Base-by-base conservation (phyloP, 2,888 invertebrate genomes). In the Perdita meconis region DNA sequence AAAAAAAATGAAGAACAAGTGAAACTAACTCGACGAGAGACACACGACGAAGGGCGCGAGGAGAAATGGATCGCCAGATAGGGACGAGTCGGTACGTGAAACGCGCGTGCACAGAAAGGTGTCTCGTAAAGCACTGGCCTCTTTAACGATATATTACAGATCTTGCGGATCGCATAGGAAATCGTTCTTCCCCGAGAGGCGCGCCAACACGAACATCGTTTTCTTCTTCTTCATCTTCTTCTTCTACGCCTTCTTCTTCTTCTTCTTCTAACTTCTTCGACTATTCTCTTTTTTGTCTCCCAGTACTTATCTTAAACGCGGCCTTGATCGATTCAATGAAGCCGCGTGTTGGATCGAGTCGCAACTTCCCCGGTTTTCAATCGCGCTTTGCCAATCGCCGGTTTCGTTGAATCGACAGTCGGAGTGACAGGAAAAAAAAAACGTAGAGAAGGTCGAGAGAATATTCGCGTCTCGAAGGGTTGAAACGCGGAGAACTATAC, bases 141-240 rank as follows among this genome's bases (percentile, higher is more conserved):
- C 80, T 78, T 74, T 63, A 70, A 67, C 70, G 80, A 73, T 71
- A 59, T n/a, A 12, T n/a, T 51, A 56, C 50, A 26, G 38, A 76
- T 69, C 47, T 70, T 40, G 47, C 70, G 38, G 22, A 82, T 60
- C 72, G 40, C 26, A 6, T 42, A 40, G 34, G 30, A 57, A 64
- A 76, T 78, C 78, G 78, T 73, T 75, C 83, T 80, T 72, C 78
- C 71, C 75, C 74, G 51, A 69, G 73, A 71, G 74, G 55, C 66
- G 64, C 60, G 47, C n/a, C 56, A 64, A 63, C n/a, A 56, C 34
- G 63, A 36, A 51, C 13, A 73, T 69, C 69, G 30, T 60, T 59
- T 67, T 50, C 73, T 42, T 57, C 66, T 5, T 47, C 47, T 47
- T 47, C 47, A 26, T 66, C 56, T 22, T 26, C n/a, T 47, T 47